phyloP scores from a whole-genome alignment of 2,113 vertebrate species.

The Serinus canaria region DNA sequence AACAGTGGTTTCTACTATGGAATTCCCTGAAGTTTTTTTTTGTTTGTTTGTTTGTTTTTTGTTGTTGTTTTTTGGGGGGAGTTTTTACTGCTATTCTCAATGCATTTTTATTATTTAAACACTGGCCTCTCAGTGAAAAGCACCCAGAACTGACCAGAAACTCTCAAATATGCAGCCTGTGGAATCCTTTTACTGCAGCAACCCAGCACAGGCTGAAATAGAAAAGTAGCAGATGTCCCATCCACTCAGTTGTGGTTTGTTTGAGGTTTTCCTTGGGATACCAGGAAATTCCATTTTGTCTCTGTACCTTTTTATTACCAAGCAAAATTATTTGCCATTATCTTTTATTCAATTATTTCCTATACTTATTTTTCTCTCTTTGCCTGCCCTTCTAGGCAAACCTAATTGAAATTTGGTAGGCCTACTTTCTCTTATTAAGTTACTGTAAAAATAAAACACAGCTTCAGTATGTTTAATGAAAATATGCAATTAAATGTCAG shows the following conservation, averaged over 20 bases:
- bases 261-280: not conserved
- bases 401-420: not conserved
- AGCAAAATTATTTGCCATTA: not conserved
- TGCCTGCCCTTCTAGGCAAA: not conserved
- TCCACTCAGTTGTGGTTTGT: not conserved
- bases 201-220: not conserved
- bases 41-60: not conserved
- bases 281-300: not conserved
- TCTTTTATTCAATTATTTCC: not conserved
- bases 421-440: not conserved
- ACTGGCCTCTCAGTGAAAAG: not conserved
- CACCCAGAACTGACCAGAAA: not conserved
- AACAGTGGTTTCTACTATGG: not conserved
- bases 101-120: not conserved
- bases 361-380: not conserved
- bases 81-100: not conserved
- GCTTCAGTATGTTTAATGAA: not conserved
- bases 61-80: not conserved
- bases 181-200: not conserved
- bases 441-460: slow-evolving; percentile 12
- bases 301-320: not conserved
- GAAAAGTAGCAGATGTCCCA: not conserved
- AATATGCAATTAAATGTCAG: not conserved
- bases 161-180: not conserved
- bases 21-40: not conserved